Percentiles rank a stretch among this genome's conserved stretches.
These are phyloP conservation scores for Trachelus iudaicus DNA, from an alignment of 2,888 invertebrate species.

Conservation along the genomic window DNA sequence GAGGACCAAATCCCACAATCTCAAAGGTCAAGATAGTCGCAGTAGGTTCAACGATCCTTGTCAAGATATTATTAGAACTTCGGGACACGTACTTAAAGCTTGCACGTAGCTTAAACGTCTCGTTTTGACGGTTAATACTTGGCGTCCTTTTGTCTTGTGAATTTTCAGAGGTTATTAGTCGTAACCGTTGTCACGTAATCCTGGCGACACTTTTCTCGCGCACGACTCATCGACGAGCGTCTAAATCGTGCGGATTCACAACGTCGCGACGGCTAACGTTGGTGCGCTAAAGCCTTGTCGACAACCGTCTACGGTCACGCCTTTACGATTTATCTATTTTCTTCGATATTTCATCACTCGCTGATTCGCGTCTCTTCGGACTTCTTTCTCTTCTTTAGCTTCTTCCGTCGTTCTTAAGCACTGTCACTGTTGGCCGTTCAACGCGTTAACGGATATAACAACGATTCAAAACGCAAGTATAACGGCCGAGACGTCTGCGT, in stretches of 20 bases:
- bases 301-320: not conserved
- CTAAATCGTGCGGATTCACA: too few relatives aligned
- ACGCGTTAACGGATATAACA: too few relatives aligned
- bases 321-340: not conserved
- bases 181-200: too few relatives aligned
- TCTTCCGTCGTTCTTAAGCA: not conserved
- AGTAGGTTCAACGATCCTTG: slow-evolving; percentile 49
- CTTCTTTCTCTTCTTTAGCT: slow-evolving; percentile 9
- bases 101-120: not conserved
- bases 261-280: too few relatives aligned
- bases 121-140: too few relatives aligned
- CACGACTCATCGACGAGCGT: not conserved
- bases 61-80: slow-evolving; percentile 44
- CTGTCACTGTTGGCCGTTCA: too few relatives aligned
- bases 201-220: not conserved
- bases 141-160: too few relatives aligned
- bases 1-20: not conserved
- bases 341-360: not conserved
- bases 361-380: not conserved
- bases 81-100: slow-evolving; percentile 17
- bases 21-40: slow-evolving; percentile 27
- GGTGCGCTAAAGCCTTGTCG: too few relatives aligned
- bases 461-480: too few relatives aligned
- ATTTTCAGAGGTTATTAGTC: too few relatives aligned
- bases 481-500: too few relatives aligned